Evolutionary conservation across 2,797 vertebrate genomes (phyloP).

Genomic region (Clarias platycephalus): DNA sequence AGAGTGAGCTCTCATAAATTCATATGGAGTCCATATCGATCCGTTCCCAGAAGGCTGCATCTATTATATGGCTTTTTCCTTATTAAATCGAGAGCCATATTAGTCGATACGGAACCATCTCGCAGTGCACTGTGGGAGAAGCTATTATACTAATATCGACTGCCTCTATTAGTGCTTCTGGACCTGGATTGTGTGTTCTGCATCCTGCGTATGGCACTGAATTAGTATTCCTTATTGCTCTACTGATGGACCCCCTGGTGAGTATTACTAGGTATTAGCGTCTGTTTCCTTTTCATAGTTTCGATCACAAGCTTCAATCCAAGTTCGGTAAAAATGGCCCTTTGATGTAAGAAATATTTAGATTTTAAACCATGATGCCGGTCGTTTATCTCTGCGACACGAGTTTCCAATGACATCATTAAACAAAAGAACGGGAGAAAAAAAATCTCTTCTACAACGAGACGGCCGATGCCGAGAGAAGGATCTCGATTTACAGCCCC

Average conservation of each 20-base stretch:
- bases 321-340: neutral
- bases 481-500: slow-evolving; percentile 34
- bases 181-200: slow-evolving; percentile 15
- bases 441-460: neutral
- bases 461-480: neutral
- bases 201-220: slow-evolving; percentile 16
- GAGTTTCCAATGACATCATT: neutral
- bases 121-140: slow-evolving; percentile 32
- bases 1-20: slow-evolving; percentile 31
- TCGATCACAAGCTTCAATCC: neutral
- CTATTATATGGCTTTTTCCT: slow-evolving; percentile 45
- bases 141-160: slow-evolving; percentile 29
- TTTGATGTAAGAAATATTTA: neutral
- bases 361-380: neutral
- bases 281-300: neutral
- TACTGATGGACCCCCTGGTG: neutral
- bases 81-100: slow-evolving; percentile 31
- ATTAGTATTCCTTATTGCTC: slow-evolving; percentile 19
- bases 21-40: slow-evolving; percentile 31
- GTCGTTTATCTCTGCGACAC: neutral
- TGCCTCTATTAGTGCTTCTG: slow-evolving; percentile 7
- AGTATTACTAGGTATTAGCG: neutral
- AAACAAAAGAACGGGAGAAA: slow-evolving; percentile 3
- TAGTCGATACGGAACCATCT: slow-evolving; percentile 12
- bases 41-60: slow-evolving; percentile 21